Base-by-base conservation (phyloP, 23 tunicate genomes). In the Phallusia fumigata region DNA sequence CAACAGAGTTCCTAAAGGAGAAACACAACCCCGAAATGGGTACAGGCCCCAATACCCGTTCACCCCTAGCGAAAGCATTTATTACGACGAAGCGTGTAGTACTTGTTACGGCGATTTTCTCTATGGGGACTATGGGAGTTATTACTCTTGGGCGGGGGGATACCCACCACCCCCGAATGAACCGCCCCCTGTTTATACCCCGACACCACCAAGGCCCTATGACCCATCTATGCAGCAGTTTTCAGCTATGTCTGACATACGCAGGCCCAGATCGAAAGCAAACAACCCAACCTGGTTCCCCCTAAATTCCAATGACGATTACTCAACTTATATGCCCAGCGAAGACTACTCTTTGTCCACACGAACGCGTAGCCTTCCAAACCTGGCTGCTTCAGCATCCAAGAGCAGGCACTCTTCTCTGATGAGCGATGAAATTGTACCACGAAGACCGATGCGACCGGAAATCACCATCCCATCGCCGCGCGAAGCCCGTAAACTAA, bases 381-480 rank as follows among this genome's bases (percentile, higher is more conserved):
- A 87, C 58, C 34, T 87, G 19, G 74, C 75, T n/a, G 84, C 73
- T 26, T 45, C 80, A 31, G 65, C 28, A 2, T 26, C 52, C 19
- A 74, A 1, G 21, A 32, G 22, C 22, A 52, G 84, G 49, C 50
- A 64, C 0, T 15, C 74, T 21, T 80, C 90, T 0, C 16, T 22
- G 21, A 8, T 47, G 12, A 74, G 81, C 33, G 64, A 34, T 31
- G 81, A 82, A 73, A 22, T 44, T 5, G 75, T 26, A 18, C 30
- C 64, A 30, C 26, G 81, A 26, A 65, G 35, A 35, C 91, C 91
- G 30, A 24, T 81, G 18, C 40, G 79, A 16, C 91, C 91, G 35
- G 85, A 81, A 24, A 73, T 87, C 44, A 81, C 84, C 0, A 30
- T 87, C 2, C 91, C 86, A 15, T 87, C 91, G 52, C 91, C 91